Base-by-base conservation (phyloP, 1,140 invertebrate species). In the Mylabris phalerata region DNA sequence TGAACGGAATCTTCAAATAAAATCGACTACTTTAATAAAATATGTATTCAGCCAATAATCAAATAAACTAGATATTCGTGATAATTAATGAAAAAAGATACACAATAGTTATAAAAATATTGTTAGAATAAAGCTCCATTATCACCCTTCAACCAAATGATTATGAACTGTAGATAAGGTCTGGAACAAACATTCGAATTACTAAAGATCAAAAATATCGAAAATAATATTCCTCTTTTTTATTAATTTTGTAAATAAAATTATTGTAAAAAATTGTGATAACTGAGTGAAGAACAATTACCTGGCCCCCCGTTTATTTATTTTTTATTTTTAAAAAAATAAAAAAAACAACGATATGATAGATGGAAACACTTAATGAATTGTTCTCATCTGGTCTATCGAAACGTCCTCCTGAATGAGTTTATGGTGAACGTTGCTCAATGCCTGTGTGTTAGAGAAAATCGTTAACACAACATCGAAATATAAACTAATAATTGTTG, bases 381-480 rank as follows among this genome's bases (percentile, higher is more conserved):
- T 67, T 38, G 61, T 65, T 65, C 71, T 70, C 65, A 72, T 73
- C 45, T 67, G 67, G 13, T 75, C 72, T 61, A 79, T 72, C 55
- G 78, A 70, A 63, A 71, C 70, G 50, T 77, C 75, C 68, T 81
- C 81, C 62, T 82, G 82, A 64, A 87, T 85, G 71, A 87, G 78
- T 78, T 83, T 84, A 75, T 80, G 81, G 75, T 87, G 85, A 67
- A 86, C 82, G 69, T 78, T 80, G 75, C 85, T 86, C 75, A 88
- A 79, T 71, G 83, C 83, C 85, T 87, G 60, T 54, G 25, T 55
- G 52, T 55, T 48, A 55, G 9, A 43, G 59, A 64, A 7, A 47
- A 45, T 11, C 10, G 9, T 42, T n/a, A 42, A 42, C 11, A 11
- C 41, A 42, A 40, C 6, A 40, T 40, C 10, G 39, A 7, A 40